A percentile compares a stretch with the other conserved stretches of the same genome.
Conservation (phyloP, 2,113 vertebrate genomes). For the Poeciliopsis turrubarensis region DNA sequence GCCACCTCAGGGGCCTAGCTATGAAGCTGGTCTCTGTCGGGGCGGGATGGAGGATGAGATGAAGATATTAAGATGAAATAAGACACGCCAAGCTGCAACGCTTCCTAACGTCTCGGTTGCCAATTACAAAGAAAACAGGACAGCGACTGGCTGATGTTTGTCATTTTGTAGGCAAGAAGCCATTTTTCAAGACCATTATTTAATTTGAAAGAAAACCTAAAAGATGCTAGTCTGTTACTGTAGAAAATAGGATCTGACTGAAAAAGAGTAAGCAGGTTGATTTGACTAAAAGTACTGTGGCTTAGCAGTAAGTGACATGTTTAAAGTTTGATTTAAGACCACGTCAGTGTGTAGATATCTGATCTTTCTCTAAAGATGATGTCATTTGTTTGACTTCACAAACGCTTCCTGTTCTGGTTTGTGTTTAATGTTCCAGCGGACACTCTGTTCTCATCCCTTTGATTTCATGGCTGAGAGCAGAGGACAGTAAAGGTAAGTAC, state of each 20-base stretch:
- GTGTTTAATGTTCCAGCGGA: slow-evolving; percentile 38
- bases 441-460: slow-evolving; percentile 32
- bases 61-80: slow-evolving; percentile 15
- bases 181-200: too few species aligned
- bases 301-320: neutral
- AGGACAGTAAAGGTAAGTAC: neutral
- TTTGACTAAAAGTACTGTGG: slow-evolving; percentile 41
- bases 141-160: neutral
- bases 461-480: slow-evolving; percentile 20
- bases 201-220: neutral
- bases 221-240: neutral
- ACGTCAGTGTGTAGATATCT: slow-evolving; percentile 34
- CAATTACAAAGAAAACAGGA: slow-evolving; percentile 11
- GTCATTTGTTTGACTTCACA: slow-evolving; percentile 53
- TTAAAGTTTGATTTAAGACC: slow-evolving; percentile 23
- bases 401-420: slow-evolving; percentile 53
- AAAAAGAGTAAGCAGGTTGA: neutral
- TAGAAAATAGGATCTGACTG: neutral
- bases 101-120: slow-evolving; percentile 7
- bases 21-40: slow-evolving; percentile 54
- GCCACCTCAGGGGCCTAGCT: slow-evolving; percentile 81
- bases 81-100: neutral
- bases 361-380: slow-evolving; percentile 42
- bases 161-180: neutral
- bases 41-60: slow-evolving; percentile 37